Conservation (phyloP, 2,113 vertebrate genomes). For the Heterocephalus glaber region DNA sequence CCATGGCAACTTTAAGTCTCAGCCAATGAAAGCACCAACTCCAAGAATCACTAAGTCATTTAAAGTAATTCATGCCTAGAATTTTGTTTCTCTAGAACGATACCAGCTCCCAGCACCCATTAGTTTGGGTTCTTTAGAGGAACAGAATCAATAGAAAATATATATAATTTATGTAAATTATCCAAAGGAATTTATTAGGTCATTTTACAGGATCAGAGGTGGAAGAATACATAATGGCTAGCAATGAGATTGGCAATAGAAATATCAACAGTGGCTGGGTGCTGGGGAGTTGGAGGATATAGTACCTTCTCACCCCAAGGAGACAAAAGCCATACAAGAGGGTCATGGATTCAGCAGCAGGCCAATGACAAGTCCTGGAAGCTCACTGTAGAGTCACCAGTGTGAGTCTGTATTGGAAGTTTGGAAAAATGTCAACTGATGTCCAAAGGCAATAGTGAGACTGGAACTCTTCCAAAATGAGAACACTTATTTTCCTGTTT, state of each 20-base stretch:
- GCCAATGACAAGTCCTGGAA: not conserved
- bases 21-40: not conserved
- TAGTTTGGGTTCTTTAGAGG: not conserved
- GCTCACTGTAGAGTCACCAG: not conserved
- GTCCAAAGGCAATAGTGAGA: not conserved
- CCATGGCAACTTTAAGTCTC: not conserved
- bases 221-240: not conserved
- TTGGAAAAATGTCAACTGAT: not conserved
- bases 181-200: not conserved
- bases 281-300: not conserved
- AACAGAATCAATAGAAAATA: not conserved
- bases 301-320: not conserved
- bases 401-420: not conserved
- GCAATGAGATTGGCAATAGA: not conserved
- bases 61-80: not conserved
- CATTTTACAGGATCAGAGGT: not conserved
- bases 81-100: not conserved
- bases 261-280: not conserved
- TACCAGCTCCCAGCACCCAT: not conserved
- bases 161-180: not conserved
- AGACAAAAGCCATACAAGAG: not conserved
- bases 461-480: not conserved
- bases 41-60: not conserved
- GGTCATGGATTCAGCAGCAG: not conserved
- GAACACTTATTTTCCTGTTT: not conserved